A percentile compares a stretch with the other conserved stretches of the same genome.
Evolutionary conservation across 2,113 vertebrate species (phyloP).

Genomic region (Sporophila hypoxantha): DNA sequence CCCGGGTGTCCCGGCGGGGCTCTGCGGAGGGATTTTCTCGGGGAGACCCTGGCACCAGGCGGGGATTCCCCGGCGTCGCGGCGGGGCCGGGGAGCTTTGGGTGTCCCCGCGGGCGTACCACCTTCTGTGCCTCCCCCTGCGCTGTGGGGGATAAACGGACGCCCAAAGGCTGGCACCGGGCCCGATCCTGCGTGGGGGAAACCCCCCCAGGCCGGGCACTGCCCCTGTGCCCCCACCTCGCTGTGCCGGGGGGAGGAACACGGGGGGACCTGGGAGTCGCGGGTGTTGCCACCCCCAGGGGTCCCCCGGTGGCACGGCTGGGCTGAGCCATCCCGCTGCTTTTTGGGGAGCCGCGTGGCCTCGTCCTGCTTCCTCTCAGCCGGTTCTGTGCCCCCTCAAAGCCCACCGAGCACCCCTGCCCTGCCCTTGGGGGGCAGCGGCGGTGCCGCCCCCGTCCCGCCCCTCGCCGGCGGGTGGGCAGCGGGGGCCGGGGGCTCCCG

Average conservation of each 20-base stretch:
- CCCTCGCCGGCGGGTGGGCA: not conserved
- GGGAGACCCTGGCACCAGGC: not conserved
- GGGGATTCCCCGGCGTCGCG: not conserved
- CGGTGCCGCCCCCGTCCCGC: not conserved
- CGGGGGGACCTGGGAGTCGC: too few species aligned
- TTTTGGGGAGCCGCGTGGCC: not conserved
- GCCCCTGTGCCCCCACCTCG: not conserved
- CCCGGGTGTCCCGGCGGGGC: not conserved
- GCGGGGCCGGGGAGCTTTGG: not conserved
- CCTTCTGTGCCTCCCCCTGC: fast-evolving
- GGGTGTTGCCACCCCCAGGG: fast-evolving
- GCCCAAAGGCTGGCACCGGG: not conserved
- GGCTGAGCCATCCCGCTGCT: not conserved
- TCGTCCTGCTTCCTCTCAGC: fast-evolving
- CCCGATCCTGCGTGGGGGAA: not conserved
- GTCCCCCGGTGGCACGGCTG: not conserved
- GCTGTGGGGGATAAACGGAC: not conserved
- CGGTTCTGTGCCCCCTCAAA: not conserved
- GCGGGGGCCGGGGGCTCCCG: not conserved
- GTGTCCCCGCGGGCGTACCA: not conserved
- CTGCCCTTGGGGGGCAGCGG: not conserved
- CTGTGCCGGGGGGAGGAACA: not conserved
- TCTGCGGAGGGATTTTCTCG: not conserved
- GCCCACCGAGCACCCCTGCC: not conserved
- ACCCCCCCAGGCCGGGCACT: not conserved